These are phyloP conservation scores for Thera obeliscata DNA, from an alignment of 2,888 invertebrate species.

Conservation along the genomic window DNA sequence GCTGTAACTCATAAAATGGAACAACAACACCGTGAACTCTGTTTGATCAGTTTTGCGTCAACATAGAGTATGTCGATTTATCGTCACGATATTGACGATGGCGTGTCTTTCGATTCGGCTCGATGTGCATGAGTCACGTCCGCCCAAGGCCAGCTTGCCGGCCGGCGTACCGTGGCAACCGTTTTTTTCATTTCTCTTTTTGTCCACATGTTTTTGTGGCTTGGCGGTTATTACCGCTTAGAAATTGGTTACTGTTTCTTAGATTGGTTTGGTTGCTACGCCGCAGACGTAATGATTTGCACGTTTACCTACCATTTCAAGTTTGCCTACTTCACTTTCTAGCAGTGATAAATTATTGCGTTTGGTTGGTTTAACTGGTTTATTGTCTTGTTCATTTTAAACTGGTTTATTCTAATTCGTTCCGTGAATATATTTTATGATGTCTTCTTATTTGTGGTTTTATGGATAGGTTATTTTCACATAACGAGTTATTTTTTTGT, in stretches of 20 bases:
- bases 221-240: conserved; percentile 52
- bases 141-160: conserved; percentile 73
- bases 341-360: conserved; percentile 26
- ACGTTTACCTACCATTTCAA: conserved; percentile 31
- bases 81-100: conserved; percentile 50
- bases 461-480: not conserved
- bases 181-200: conserved; percentile 62
- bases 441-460: not conserved
- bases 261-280: conserved; percentile 48
- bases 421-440: conserved; percentile 2
- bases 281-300: conserved; percentile 34
- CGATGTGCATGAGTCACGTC: conserved; percentile 58
- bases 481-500: too few relatives aligned
- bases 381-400: conserved; percentile 10
- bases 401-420: conserved; percentile 2
- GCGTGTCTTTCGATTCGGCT: conserved; percentile 55
- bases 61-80: conserved; percentile 47
- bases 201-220: conserved; percentile 62
- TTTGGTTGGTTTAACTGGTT: conserved; percentile 28
- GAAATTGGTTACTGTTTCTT: conserved; percentile 53
- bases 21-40: conserved; percentile 50
- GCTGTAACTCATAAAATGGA: conserved; percentile 34
- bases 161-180: conserved; percentile 75
- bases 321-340: conserved; percentile 40
- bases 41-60: conserved; percentile 50